Conservation (phyloP, 2,113 vertebrate genomes). For the Stercorarius parasiticus region DNA sequence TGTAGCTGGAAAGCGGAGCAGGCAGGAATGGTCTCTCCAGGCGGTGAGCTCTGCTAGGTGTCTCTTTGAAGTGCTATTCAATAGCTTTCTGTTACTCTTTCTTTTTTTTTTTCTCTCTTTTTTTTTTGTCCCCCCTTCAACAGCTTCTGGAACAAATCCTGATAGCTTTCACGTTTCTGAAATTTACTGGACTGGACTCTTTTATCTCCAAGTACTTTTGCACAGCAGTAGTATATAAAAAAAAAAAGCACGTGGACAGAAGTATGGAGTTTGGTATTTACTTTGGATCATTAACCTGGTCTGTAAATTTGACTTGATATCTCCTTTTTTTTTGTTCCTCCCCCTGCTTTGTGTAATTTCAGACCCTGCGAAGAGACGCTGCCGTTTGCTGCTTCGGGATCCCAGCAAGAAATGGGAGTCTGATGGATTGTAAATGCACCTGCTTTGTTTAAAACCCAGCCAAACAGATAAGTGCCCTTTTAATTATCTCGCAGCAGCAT, state of each 20-base stretch:
- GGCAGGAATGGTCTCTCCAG: conserved; percentile 1
- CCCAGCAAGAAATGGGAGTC: conserved; percentile 11
- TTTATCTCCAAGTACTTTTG: background rate
- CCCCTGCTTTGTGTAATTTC: background rate
- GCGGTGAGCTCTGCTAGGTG: conserved; percentile 5
- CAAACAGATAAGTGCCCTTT: conserved; percentile 67
- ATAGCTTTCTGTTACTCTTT: background rate
- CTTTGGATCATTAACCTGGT: conserved; percentile 58
- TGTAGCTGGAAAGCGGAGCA: conserved; percentile 15
- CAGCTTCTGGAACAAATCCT: background rate
- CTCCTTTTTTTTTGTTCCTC: background rate
- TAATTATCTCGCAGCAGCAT: background rate
- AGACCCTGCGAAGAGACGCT: background rate
- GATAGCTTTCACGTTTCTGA: background rate
- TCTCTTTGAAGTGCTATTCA: conserved; percentile 21
- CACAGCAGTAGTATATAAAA: background rate
- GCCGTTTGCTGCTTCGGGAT: background rate
- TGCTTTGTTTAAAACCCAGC: conserved; percentile 14
- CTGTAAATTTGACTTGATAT: conserved; percentile 54
- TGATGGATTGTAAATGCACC: conserved; percentile 33
- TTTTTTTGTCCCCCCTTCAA: background rate
- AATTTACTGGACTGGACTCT: background rate
- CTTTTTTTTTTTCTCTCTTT: background rate
- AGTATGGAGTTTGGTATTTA: conserved; percentile 41
- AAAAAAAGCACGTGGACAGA: background rate